Conservation (phyloP, 2,113 vertebrate genomes). For the Lucifuga dentata region DNA sequence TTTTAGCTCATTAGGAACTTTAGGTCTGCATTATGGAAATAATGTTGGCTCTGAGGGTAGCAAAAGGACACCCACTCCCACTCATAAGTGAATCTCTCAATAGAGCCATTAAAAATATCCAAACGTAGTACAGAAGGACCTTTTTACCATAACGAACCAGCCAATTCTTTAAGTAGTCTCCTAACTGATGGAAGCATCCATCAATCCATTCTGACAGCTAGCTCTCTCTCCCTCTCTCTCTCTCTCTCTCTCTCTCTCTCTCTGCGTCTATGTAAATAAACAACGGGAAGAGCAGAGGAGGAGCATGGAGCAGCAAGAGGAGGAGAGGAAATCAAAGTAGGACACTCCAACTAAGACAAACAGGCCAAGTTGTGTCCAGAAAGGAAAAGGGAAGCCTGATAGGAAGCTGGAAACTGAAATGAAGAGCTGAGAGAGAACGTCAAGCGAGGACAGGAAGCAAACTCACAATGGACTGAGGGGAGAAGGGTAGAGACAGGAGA, state of each 20-base stretch:
- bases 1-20: constrained; percentile 25
- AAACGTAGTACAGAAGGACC: constrained; percentile 10
- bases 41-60: constrained; percentile 12
- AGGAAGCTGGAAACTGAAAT: neutral
- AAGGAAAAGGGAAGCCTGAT: constrained; percentile 44
- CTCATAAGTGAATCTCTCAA: constrained; percentile 21
- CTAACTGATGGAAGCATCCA: constrained; percentile 64
- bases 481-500: constrained; percentile 35
- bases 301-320: constrained; percentile 16
- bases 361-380: constrained; percentile 28
- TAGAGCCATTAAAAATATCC: constrained; percentile 3
- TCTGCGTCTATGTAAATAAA: constrained; percentile 72
- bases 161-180: constrained; percentile 62
- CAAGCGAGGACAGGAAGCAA: constrained; percentile 38
- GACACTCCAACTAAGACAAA: constrained; percentile 48
- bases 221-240: constrained; percentile 33
- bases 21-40: constrained; percentile 20
- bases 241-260: too few species aligned
- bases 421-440: neutral
- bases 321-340: constrained; percentile 60
- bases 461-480: constrained; percentile 53
- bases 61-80: neutral
- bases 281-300: constrained; percentile 33
- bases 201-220: constrained; percentile 65
- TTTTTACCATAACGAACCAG: constrained; percentile 53